Base-by-base conservation (phyloP, 2,888 invertebrate species). In the Imbricaverruca yamaguchii region DNA sequence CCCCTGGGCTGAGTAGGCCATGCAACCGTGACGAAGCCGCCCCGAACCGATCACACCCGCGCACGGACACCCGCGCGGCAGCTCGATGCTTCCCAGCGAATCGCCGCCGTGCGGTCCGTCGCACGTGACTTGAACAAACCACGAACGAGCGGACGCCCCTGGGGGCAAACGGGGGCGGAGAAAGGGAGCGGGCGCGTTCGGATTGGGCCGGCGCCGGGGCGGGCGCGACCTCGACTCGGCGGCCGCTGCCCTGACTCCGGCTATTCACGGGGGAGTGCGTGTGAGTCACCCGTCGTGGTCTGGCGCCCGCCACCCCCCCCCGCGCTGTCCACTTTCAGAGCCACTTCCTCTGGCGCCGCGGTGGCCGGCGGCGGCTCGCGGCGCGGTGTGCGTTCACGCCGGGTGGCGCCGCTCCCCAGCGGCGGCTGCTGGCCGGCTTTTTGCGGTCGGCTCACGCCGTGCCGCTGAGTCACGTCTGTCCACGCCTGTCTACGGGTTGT, bases 271-370 rank as follows among this genome's bases (percentile, higher is more conserved):
- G 65, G 65, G 65, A 23, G 39, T 39, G 39, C 39, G 39, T 39
- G n/a, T 69, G 69, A 69, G 23, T 69, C 69, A 69, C 69, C 39
- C 39, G 69, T 69, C 69, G 39, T 18, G 69, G 39, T 39, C 25
- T 69, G 13, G 3, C 15, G 69, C 23, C 39, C 69, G 4, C 69
- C 69, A n/a, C n/a, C 12, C 25, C 69, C 69, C 39, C 13, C 69
- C 10, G 39, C 65, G 10, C 23, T 69, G 69, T 69, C 69, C 69
- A 69, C 69, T 69, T 69, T 25, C 25, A 25, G 39, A 69, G 15
- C 69, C 69, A 69, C 69, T 69, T 69, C 69, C 69, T 69, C 25
- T 63, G 18, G 1, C n/a, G 9, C 63, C n/a, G 63, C 39, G 39
- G 39, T 4, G 39, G 69, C 39, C 10, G 15, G 15, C 39, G 39